Conservation (phyloP, 2,797 vertebrate species). For the Phalanger gymnotis region DNA sequence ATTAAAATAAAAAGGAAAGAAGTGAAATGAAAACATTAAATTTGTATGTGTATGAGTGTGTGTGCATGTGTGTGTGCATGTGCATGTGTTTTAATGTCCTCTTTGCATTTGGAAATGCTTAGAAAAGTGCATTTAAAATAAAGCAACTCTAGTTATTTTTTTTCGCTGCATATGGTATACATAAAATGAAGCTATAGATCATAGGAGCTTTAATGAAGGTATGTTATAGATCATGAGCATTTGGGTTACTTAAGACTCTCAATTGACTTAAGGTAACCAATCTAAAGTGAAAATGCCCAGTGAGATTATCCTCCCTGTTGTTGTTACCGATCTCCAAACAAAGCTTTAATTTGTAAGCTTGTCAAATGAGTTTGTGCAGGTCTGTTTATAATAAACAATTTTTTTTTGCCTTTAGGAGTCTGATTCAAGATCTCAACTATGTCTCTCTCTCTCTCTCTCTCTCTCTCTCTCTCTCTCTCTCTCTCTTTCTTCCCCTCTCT, state of each 20-base stretch:
- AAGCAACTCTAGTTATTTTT: constrained; percentile 76
- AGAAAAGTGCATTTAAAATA: constrained; percentile 82
- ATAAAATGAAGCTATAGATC: constrained; percentile 81
- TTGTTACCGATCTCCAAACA: constrained; percentile 15
- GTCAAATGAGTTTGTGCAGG: not conserved
- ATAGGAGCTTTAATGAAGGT: constrained; percentile 72
- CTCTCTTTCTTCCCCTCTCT: too few species aligned
- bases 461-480: too few species aligned
- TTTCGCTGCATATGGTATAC: constrained; percentile 80
- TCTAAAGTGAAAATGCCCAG: constrained; percentile 61
- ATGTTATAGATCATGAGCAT: constrained; percentile 65
- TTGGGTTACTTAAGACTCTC: constrained; percentile 69
- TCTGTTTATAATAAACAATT: constrained; percentile 50
- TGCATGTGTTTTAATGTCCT: constrained; percentile 77
- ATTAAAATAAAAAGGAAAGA: constrained; percentile 90
- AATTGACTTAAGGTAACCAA: constrained; percentile 60
- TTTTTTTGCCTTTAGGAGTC: not conserved
- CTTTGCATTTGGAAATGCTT: constrained; percentile 83
- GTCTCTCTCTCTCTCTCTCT: too few species aligned
- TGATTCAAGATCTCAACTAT: not conserved
- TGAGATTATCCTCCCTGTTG: constrained; percentile 58
- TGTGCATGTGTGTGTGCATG: constrained; percentile 47
- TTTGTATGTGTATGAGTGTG: constrained; percentile 64
- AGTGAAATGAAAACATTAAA: constrained; percentile 85
- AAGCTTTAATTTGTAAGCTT: constrained; percentile 55